Conservation (phyloP, 1,140 invertebrate genomes). For the Tachypleus tridentatus region DNA sequence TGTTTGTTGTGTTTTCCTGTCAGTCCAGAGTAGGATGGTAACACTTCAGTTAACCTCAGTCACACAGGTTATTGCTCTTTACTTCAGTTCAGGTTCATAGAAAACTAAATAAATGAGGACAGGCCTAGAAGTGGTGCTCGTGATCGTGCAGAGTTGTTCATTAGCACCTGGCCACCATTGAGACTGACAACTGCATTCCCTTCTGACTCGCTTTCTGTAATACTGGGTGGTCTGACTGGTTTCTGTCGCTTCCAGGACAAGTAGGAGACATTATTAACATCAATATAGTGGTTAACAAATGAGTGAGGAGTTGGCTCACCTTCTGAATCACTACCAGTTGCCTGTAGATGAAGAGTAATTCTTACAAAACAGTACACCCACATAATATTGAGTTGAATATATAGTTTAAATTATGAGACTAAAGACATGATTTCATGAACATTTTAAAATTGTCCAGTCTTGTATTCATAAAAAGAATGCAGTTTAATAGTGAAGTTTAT, state of each 20-base stretch:
- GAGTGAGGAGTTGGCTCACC: constrained; percentile 63
- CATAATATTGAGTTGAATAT: constrained; percentile 56
- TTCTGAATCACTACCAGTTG: constrained; percentile 43
- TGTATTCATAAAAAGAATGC: no score
- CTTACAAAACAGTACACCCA: constrained; percentile 41
- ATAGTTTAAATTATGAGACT: constrained; percentile 80
- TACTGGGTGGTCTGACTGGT: constrained; percentile 45
- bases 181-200: constrained; percentile 82
- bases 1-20: no score
- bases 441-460: no score
- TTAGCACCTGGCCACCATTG: constrained; percentile 90
- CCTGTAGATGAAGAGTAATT: constrained; percentile 58
- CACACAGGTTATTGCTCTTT: no score
- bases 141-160: constrained; percentile 95
- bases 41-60: no score
- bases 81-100: no score
- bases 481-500: no score
- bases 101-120: constrained; percentile 72
- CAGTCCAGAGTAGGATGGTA: no score
- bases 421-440: constrained; percentile 74
- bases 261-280: constrained; percentile 83
- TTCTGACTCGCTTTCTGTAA: constrained; percentile 83
- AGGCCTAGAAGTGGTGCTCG: constrained; percentile 88
- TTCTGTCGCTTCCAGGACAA: constrained; percentile 83
- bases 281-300: constrained; percentile 91